Conservation (phyloP, 2,113 vertebrate genomes). For the Sakesphorus luctuosus region DNA sequence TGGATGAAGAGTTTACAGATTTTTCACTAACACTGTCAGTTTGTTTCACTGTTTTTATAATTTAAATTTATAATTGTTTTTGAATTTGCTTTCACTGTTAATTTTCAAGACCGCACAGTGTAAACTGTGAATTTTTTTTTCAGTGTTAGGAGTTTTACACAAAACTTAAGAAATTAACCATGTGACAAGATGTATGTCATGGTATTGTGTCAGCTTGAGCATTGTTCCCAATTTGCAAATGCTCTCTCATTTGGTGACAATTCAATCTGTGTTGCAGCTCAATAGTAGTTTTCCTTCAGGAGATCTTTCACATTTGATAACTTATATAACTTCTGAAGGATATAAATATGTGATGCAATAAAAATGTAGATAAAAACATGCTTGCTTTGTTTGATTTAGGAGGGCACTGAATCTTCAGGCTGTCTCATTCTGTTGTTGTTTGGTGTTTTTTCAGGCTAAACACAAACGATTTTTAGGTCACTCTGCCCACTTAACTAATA, state of each 20-base stretch:
- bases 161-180: not conserved
- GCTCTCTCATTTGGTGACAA: not conserved
- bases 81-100: not conserved
- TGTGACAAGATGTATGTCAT: not conserved
- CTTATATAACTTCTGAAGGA: accelerated
- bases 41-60: not conserved
- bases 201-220: not conserved
- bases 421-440: slow-evolving; percentile 4
- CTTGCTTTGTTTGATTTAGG: not conserved
- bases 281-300: not conserved
- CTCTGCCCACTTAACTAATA: slow-evolving; percentile 93
- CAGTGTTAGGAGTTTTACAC: not conserved
- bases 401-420: not conserved
- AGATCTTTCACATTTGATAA: not conserved
- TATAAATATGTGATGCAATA: not conserved
- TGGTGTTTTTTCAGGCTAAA: slow-evolving; percentile 85
- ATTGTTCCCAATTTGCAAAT: not conserved
- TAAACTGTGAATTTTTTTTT: not conserved
- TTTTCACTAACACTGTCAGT: not conserved
- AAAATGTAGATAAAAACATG: not conserved
- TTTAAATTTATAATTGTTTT: not conserved
- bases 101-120: not conserved
- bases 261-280: not conserved
- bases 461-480: slow-evolving; percentile 97
- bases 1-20: not conserved